Percentiles rank a stretch among this genome's conserved stretches.
phyloP scores from a whole-genome alignment of 2,797 vertebrate genomes.

The Macropus fuliginosus region DNA sequence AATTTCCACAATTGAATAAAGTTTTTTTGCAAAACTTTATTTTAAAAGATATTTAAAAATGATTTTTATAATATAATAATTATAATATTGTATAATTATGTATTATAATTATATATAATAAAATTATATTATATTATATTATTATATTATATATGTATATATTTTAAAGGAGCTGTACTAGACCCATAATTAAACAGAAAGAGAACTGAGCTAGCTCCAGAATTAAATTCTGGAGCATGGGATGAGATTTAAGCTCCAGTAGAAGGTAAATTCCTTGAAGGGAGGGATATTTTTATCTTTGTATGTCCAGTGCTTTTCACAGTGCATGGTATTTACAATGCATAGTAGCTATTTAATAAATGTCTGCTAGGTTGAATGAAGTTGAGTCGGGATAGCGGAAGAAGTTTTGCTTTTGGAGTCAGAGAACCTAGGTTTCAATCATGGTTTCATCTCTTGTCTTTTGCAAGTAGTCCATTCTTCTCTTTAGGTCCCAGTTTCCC shows the following conservation, averaged over 20 bases:
- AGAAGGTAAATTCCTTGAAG: background rate
- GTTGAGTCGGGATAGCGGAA: background rate
- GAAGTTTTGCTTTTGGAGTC: background rate
- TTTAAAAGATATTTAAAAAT: no score
- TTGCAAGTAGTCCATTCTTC: background rate
- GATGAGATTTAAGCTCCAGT: no score
- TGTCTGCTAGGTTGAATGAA: background rate
- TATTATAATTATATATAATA: no score
- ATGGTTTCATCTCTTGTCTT: background rate
- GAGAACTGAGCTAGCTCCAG: background rate
- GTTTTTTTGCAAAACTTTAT: background rate
- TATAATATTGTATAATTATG: no score
- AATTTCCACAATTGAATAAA: background rate
- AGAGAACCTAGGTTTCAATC: background rate
- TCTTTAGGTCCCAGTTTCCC: background rate
- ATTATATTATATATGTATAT: no score
- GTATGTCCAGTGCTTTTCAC: background rate
- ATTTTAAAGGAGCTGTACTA: no score
- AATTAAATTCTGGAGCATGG: background rate
- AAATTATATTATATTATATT: no score
- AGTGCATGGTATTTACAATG: background rate
- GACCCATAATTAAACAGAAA: background rate
- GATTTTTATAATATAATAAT: no score
- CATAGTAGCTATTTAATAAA: background rate
- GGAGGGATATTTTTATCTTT: background rate